These are phyloP conservation scores for Aphelenchoides avenae DNA, from an alignment of 1,140 invertebrate genomes.

Conservation along the genomic window DNA sequence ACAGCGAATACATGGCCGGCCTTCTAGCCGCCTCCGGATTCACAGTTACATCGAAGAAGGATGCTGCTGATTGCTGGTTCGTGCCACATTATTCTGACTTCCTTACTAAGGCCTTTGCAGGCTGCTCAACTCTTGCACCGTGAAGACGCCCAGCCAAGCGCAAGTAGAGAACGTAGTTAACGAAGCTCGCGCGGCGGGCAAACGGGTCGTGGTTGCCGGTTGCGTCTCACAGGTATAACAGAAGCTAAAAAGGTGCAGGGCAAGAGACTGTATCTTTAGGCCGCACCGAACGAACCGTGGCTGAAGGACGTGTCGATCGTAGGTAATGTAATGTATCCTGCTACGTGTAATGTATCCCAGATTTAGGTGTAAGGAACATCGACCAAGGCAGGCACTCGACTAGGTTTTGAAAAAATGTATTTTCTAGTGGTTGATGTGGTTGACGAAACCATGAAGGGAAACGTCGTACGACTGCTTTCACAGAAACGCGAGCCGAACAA, in stretches of 20 bases:
- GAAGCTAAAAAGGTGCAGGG: constrained; percentile 1
- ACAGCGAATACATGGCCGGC: constrained; percentile 92
- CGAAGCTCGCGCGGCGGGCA: constrained; percentile 70
- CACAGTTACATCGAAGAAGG: constrained; percentile 68
- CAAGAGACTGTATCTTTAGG: constrained; percentile 21
- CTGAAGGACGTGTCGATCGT: constrained; percentile 67
- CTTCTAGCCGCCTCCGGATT: constrained; percentile 35
- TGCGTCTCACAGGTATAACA: constrained; percentile 78
- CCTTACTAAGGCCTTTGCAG: constrained; percentile 70
- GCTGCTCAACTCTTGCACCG: constrained; percentile 90
- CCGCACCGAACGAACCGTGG: constrained; percentile 49
- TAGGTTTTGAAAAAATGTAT: not conserved
- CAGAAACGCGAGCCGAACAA: constrained; percentile 18
- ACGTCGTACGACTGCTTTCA: constrained; percentile 49
- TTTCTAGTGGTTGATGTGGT: constrained; percentile 79
- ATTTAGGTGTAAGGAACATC: constrained; percentile 23
- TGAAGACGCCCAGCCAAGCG: constrained; percentile 88
- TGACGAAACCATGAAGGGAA: constrained; percentile 89
- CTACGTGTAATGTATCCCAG: constrained; percentile 49
- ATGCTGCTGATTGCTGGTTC: constrained; percentile 82
- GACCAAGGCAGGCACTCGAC: not conserved
- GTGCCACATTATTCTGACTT: constrained; percentile 69
- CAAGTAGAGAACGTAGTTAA: constrained; percentile 91
- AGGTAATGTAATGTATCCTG: no score
- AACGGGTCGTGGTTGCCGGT: constrained; percentile 85